Conservation (phyloP, 2,113 vertebrate species). For the Xiphorhynchus elegans region DNA sequence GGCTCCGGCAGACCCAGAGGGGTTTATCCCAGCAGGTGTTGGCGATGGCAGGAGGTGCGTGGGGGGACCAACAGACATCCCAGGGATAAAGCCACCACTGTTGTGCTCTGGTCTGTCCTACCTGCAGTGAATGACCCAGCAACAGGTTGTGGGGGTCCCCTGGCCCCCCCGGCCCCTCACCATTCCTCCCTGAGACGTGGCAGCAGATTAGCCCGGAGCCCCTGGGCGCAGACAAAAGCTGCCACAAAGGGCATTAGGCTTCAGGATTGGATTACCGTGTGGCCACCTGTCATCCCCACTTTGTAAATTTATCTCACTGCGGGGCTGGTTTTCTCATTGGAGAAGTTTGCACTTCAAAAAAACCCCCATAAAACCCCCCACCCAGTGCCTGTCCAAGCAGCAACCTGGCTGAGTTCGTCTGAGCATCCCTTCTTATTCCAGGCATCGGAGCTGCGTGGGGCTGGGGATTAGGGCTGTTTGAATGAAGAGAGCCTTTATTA, state of each 20-base stretch:
- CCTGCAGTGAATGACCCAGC: neutral
- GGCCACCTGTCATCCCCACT: conserved; percentile 62
- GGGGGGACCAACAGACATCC: neutral
- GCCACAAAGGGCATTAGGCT: conserved; percentile 62
- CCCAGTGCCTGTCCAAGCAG: neutral
- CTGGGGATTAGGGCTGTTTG: conserved; percentile 26
- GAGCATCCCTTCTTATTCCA: neutral
- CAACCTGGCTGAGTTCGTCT: neutral
- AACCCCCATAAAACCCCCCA: neutral
- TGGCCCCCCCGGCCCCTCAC: fast-evolving
- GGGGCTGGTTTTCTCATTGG: neutral
- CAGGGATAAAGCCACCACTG: neutral
- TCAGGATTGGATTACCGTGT: conserved; percentile 64
- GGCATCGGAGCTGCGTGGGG: neutral
- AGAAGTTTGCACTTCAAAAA: neutral
- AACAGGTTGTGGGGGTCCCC: neutral
- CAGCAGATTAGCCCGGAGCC: conserved; percentile 62
- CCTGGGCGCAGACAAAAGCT: conserved; percentile 59
- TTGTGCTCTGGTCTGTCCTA: neutral
- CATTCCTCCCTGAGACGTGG: neutral
- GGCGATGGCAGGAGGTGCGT: neutral
- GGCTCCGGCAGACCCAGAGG: fast-evolving
- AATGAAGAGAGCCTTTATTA: conserved; percentile 1
- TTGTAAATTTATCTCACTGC: conserved; percentile 9
- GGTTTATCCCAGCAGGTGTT: neutral